Conservation (phyloP, 2,797 vertebrate genomes). For the Cynodonichthys magdalenae region DNA sequence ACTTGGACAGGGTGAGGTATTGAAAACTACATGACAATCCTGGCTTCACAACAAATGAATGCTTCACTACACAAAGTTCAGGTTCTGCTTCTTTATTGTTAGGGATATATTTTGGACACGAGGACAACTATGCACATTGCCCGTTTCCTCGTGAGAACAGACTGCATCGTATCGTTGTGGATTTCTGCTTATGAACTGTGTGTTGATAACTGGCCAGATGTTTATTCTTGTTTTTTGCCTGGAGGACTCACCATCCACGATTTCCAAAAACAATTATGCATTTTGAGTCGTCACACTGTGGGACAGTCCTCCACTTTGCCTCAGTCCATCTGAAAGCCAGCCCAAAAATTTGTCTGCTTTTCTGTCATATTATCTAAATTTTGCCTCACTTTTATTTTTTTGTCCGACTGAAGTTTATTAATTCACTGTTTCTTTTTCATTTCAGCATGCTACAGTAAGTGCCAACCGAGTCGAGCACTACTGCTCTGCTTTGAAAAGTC, state of each 20-base stretch:
- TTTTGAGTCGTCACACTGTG: neutral
- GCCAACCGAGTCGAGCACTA: conserved; percentile 66
- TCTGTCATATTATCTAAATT: conserved; percentile 1
- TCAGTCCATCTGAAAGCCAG: neutral
- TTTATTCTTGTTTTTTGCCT: conserved; percentile 9
- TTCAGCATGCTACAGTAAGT: conserved; percentile 63
- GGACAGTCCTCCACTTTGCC: neutral
- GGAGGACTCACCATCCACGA: neutral
- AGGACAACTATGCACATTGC: no score
- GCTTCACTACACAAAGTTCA: no score
- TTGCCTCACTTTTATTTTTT: conserved; percentile 36
- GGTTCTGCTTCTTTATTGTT: no score
- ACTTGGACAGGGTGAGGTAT: neutral
- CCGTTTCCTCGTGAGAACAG: no score
- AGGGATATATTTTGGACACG: no score
- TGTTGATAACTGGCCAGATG: neutral
- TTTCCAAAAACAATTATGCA: neutral
- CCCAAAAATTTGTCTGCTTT: neutral
- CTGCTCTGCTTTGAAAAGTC: conserved; percentile 68
- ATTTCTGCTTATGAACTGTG: neutral
- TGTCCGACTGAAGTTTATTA: conserved; percentile 58
- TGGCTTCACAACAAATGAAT: no score
- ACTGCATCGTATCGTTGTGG: no score
- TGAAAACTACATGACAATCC: neutral
- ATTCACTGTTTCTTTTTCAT: conserved; percentile 72